These are phyloP conservation scores for Sciurus carolinensis DNA, from an alignment of 2,797 vertebrate species.

Conservation along the genomic window DNA sequence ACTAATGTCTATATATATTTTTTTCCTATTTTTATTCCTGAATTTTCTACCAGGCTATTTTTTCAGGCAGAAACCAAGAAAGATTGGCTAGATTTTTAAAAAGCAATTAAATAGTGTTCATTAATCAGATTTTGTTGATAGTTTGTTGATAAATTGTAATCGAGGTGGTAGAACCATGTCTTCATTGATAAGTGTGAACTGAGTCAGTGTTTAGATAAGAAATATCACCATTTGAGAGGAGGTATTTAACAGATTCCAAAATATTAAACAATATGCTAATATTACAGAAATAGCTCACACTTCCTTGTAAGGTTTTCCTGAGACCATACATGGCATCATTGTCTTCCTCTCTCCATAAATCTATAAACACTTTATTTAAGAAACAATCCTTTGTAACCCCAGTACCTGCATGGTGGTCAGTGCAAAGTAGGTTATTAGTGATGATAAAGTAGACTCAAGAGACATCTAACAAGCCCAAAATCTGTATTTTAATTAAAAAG, in stretches of 20 bases:
- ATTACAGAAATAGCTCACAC: not conserved
- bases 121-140: slow-evolving; percentile 70
- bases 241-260: not conserved
- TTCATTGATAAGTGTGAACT: slow-evolving; percentile 65
- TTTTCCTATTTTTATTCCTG: not conserved
- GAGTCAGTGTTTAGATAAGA: not conserved
- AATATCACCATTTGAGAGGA: not conserved
- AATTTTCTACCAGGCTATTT: slow-evolving; percentile 43
- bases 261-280: not conserved
- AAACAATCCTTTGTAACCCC: not conserved
- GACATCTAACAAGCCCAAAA: not conserved
- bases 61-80: slow-evolving; percentile 62
- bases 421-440: not conserved
- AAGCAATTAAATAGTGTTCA: slow-evolving; percentile 63
- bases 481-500: not conserved
- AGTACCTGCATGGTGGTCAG: not conserved
- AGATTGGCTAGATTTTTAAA: slow-evolving; percentile 1
- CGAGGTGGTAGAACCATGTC: slow-evolving; percentile 45
- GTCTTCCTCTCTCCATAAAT: not conserved
- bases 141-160: slow-evolving; percentile 68
- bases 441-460: not conserved
- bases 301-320: not conserved
- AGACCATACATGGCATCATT: not conserved
- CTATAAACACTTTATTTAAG: not conserved
- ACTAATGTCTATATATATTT: not conserved